Base-by-base conservation (phyloP, 2,888 invertebrate species). In the Brachyptera putata region DNA sequence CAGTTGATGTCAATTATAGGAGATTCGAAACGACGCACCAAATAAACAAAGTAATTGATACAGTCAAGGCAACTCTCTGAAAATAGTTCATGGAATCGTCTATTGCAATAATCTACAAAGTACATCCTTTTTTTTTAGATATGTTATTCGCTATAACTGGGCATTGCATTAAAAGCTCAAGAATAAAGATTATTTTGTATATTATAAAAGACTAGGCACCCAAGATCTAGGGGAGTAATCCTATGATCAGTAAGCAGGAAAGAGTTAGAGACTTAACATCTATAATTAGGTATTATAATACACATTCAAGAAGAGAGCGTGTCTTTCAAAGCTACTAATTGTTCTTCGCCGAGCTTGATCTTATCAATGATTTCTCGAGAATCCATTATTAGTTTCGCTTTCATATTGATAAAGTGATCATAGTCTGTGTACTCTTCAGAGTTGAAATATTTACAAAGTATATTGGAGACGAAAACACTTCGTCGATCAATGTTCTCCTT, bases 321-420 rank as follows among this genome's bases (percentile, higher is more conserved):
- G 71, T 84, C 84, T 73, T 80, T 81, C 62, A 91, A 78, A 57
- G 89, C 88, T 65, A 79, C 75, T 68, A 90, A 77, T 75, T 91
- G 90, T 73, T 91, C 90, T 72, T 90, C 87, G 60, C 89, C 87
- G 64, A 88, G 78, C 71, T 88, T 87, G 66, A 92, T 87, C 75
- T 89, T 89, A 73, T 92, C 90, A 68, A 86, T 83, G 66, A 91
- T 84, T 72, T 92, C 91, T 68, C 89, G 82, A 61, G 85, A 81
- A 72, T 91, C 90, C 73, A 91, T 86, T 68, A 89, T 85, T 65
- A 92, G 77, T 75, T 89, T 90, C 30, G 89, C 87, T 76, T 91
- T 92, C 87, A 89, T 91, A 72, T 87, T 87, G 68, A 91, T 86
- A 75, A 89, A 92, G 72, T 89, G 88, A 69, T 87, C 85, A 72